A percentile compares a stretch with the other conserved stretches of the same genome.
phyloP scores from a whole-genome alignment of 1,140 invertebrate genomes.

The Atta cephalotes region DNA sequence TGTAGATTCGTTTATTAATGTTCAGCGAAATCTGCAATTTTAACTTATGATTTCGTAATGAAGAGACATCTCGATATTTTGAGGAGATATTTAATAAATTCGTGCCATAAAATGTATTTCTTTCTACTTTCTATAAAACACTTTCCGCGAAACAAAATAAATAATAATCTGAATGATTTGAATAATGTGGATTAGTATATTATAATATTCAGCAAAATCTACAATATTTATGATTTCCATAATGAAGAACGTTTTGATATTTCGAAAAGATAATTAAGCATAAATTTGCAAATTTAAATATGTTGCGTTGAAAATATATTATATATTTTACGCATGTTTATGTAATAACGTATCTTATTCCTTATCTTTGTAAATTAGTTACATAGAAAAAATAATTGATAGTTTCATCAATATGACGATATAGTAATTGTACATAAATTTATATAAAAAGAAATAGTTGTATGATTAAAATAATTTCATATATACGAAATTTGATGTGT shows the following conservation, averaged over 20 bases:
- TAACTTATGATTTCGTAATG: background rate
- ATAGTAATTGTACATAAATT: background rate
- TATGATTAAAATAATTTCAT: background rate
- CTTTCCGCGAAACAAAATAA: no score
- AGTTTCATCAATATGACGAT: background rate
- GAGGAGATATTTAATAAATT: background rate
- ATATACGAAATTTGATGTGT: background rate
- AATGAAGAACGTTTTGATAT: no score
- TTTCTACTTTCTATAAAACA: no score
- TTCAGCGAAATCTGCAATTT: background rate
- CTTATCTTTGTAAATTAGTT: background rate
- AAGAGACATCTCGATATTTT: background rate
- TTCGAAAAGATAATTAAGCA: no score
- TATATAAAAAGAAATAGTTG: background rate
- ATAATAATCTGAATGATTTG: no score
- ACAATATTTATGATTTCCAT: no score
- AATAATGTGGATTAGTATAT: no score
- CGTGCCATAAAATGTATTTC: no score
- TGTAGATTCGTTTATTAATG: conserved; percentile 3
- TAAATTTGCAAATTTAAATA: background rate
- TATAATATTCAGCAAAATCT: no score
- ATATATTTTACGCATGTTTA: background rate
- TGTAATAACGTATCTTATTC: background rate
- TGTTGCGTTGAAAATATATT: background rate
- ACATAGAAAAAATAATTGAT: background rate